Evolutionary conservation across 2,888 invertebrate species (phyloP), one percentile per base, ranked within the genome.

Genomic region (Lamellibrachia columna): DNA sequence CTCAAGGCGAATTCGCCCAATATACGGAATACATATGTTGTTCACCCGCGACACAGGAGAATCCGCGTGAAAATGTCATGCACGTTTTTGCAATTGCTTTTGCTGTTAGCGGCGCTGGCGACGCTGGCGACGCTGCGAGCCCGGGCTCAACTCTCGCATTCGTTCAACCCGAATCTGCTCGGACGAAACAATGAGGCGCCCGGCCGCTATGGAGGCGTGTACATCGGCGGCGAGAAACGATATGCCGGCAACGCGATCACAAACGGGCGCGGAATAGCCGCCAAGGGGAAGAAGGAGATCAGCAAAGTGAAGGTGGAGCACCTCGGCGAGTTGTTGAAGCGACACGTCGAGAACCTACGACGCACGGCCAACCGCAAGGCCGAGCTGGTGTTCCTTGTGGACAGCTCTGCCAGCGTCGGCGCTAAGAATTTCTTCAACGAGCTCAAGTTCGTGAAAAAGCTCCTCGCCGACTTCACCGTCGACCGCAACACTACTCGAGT

Each of bases 381-480:
- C 93, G 98, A 98, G 95, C 96, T 98, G 90, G 97, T 98, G 53
- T 98, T 98, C 95, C 96, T 98, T 91, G 97, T 98, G 91, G 98
- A 98, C 95, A 97, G 97, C 22, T 98, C 98, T n/a, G 97, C 97
- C 0, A 98, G 97, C 94, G 97, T 98, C 3, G 98, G 98, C 0
- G 97, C 97, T 93, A 96, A 97, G 52, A 98, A 98, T 96, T 98
- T 98, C 95, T 96, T 97, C 93, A 97, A 97, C 95, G 98, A 98
- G 95, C 95, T 98, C 91, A 97, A 97, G 52, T 98, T 90, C 97
- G 97, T 95, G 22, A 93, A 93, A 91, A 98, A 96, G 95, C 96
- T 98, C 7, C 95, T 98, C 90, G 97, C 97, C 97, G 98, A 94
- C 58, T 97, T 98, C 94, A 97, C 97, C 0, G 97, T 98, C 52